Evolutionary conservation across 2,888 invertebrate species (phyloP), one percentile per base, ranked within the genome.

Genomic region (Rhingia campestris): DNA sequence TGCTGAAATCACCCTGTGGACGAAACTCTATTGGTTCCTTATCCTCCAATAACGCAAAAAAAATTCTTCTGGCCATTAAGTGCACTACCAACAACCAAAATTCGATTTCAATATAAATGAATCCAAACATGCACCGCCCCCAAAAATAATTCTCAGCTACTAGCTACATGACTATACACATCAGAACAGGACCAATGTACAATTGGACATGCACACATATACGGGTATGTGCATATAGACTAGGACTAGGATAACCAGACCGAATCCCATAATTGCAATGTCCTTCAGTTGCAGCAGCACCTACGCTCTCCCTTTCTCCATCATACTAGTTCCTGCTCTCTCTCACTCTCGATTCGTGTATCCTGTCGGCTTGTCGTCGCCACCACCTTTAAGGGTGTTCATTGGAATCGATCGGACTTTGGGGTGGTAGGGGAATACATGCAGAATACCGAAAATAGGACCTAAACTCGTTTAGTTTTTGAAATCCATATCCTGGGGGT

Each of bases 31-130:
- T 22, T 33, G 22, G 37, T 41, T 39, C 41, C 39, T 67, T 37
- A 74, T 51, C 63, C 35, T 59, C 51, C 47, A 37, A 63, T 33
- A 63, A 12, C 10, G 9, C 12, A 49, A 10, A n/a, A 41, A 67
- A 35, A 12, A 30, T 51, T 51, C 37, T 58, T 75, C 75, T 64
- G 51, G 45, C 75, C 64, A 70, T 75, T 75, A 59, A 70, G 69
- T 75, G 53, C 47, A 56, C 76, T 70, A 59, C 64, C 64, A 72
- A 61, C 81, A 76, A 49, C 76, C 72, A 12, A 77, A 77, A 82
- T 82, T 77, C 77, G 82, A 82, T 82, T 79, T 82, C 82, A 70
- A 64, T 69, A 82, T 79, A 82, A 64, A 79, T 73, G 79, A 69
- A 79, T 79, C 58, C 73, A 77, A 82, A 79, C 77, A 77, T 79